phyloP scores from a whole-genome alignment of 2,113 vertebrate species.

The Danionella cerebrum region DNA sequence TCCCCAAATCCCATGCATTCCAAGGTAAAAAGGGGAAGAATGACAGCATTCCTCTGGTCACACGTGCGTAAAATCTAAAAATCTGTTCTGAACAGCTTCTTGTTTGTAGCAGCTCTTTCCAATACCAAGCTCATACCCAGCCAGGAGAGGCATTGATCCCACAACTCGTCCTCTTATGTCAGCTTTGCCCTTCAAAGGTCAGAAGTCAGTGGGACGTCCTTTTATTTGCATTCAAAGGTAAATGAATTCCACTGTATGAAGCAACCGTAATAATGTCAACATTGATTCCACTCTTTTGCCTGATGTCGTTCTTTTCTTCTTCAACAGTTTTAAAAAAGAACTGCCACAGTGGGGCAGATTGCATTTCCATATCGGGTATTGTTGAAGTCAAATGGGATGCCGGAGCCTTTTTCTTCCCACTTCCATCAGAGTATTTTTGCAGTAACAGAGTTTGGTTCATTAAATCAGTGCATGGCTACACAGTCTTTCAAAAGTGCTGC shows the following conservation, averaged over 20 bases:
- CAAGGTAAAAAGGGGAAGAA: not conserved
- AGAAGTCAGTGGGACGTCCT: not conserved
- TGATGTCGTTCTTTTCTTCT: conserved; percentile 22
- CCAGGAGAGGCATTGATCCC: not conserved
- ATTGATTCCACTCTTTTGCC: conserved; percentile 33
- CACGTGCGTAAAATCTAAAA: not conserved
- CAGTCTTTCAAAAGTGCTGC: conserved; percentile 21
- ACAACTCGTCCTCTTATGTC: not conserved
- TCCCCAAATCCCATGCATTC: conserved; percentile 21
- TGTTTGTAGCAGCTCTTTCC: not conserved
- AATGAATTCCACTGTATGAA: not conserved
- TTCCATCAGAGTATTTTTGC: not conserved
- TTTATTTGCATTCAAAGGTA: conserved; percentile 9
- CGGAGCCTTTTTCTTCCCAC: not conserved
- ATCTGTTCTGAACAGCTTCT: not conserved
- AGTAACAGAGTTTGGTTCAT: conserved; percentile 11
- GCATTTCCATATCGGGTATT: conserved; percentile 40
- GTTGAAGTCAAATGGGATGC: conserved; percentile 29
- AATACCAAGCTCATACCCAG: not conserved
- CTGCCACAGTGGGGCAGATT: conserved; percentile 24
- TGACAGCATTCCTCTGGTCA: not conserved
- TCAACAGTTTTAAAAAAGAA: conserved; percentile 17
- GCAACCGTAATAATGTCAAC: conserved; percentile 41
- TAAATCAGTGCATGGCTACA: conserved; percentile 40
- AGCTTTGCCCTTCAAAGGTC: not conserved